A percentile compares a stretch with the other conserved stretches of the same genome.
Conservation (phyloP, 2,113 vertebrate genomes). For the Donacobius atricapilla region DNA sequence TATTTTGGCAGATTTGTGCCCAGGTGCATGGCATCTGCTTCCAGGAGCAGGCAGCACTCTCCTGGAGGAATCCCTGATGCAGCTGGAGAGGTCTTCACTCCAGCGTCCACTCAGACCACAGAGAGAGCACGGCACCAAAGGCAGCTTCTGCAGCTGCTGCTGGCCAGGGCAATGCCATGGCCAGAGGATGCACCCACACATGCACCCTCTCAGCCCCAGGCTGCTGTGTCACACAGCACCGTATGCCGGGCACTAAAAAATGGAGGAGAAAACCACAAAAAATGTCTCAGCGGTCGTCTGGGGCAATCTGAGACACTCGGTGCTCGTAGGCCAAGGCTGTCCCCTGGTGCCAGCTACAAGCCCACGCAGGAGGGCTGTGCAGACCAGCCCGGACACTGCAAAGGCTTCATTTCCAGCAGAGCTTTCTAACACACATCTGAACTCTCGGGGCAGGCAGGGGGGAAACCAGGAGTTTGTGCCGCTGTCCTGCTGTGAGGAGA, state of each 20-base stretch:
- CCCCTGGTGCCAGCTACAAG: neutral
- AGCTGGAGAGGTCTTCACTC: neutral
- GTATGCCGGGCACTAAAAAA: neutral
- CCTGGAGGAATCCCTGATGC: neutral
- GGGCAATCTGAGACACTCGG: neutral
- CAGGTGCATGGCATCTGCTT: neutral
- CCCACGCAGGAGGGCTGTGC: neutral
- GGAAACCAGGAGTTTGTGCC: neutral
- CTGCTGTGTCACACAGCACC: neutral
- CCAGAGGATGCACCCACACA: neutral
- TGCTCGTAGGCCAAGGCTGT: neutral
- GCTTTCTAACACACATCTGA: neutral
- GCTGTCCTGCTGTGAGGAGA: neutral
- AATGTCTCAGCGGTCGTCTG: neutral
- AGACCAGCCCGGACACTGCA: neutral
- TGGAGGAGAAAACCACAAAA: neutral
- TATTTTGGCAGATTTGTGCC: neutral
- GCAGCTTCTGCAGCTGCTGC: neutral
- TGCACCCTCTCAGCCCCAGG: neutral
- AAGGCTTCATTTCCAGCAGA: neutral
- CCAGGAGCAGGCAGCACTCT: neutral
- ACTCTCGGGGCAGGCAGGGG: neutral
- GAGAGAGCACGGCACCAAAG: neutral
- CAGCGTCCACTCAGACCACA: neutral
- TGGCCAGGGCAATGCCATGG: neutral